phyloP scores from a whole-genome alignment of 2,113 vertebrate species.

The Psittacula cyanocephala region DNA sequence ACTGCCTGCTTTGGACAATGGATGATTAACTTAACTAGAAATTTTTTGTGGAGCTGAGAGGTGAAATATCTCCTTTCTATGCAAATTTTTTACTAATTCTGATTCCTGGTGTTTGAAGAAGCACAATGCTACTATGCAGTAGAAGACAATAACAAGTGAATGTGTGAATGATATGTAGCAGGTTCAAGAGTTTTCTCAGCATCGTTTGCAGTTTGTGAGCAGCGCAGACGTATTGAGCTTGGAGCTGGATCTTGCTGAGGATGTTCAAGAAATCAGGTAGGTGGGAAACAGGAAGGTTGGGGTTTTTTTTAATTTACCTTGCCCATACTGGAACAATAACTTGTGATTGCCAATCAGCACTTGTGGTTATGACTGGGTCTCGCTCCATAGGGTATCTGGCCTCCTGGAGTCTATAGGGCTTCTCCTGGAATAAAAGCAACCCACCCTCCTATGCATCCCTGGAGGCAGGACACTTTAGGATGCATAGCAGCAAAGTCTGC shows the following conservation, averaged over 20 bases:
- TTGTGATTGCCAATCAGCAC: neutral
- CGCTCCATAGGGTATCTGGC: neutral
- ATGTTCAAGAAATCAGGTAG: neutral
- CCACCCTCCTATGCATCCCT: neutral
- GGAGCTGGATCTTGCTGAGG: neutral
- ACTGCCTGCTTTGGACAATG: neutral
- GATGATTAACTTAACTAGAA: neutral
- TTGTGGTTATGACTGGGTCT: neutral
- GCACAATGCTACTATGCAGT: neutral
- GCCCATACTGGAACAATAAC: neutral
- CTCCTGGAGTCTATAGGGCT: neutral
- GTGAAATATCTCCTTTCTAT: neutral
- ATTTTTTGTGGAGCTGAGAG: neutral
- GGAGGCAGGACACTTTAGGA: neutral
- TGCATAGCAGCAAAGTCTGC: too few relatives aligned
- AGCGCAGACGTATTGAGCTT: neutral
- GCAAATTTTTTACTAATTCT: neutral
- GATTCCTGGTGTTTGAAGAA: neutral
- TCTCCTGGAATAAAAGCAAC: neutral
- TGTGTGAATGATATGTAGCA: neutral
- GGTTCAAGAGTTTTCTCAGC: neutral
- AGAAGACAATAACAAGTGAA: neutral
- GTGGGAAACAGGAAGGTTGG: neutral
- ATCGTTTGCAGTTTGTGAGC: neutral
- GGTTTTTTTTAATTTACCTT: neutral